phyloP scores from a whole-genome alignment of 1,140 invertebrate species.

The Charaxes varanes region DNA sequence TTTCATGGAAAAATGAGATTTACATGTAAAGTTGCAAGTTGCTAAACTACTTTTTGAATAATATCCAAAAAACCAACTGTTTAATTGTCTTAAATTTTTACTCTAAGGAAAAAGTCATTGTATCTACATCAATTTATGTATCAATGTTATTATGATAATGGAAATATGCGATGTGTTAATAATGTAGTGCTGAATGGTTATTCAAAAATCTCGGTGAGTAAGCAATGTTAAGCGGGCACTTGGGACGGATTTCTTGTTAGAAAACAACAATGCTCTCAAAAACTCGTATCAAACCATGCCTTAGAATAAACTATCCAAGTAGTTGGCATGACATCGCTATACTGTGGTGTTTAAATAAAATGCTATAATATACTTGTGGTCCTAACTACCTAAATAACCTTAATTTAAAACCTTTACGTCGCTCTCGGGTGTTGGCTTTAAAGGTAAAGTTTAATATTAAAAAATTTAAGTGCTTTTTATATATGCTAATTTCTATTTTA shows the following conservation, averaged over 20 bases:
- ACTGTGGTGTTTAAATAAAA: conserved; percentile 14
- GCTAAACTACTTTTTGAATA: too few relatives aligned
- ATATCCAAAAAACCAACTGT: too few relatives aligned
- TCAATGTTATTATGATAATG: too few relatives aligned
- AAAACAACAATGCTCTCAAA: conserved; percentile 36
- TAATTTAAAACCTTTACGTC: conserved; percentile 39
- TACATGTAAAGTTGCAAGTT: too few relatives aligned
- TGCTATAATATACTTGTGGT: conserved; percentile 22
- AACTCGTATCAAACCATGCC: conserved; percentile 54
- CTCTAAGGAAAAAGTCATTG: too few relatives aligned
- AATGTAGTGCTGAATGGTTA: conserved; percentile 28
- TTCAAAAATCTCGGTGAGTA: conserved; percentile 27
- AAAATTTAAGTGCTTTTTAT: too few relatives aligned
- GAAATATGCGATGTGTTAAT: too few relatives aligned
- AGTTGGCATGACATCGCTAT: conserved; percentile 62
- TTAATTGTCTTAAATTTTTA: too few relatives aligned
- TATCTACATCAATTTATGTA: too few relatives aligned
- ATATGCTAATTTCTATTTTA: too few relatives aligned
- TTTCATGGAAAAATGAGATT: too few relatives aligned
- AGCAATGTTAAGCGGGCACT: conserved; percentile 36
- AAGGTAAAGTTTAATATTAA: too few relatives aligned
- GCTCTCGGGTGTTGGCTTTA: conserved; percentile 39
- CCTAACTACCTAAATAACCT: conserved; percentile 38
- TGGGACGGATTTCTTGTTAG: conserved; percentile 36
- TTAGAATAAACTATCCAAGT: conserved; percentile 33